These are phyloP conservation scores for Hozukius guyotensis DNA, from an alignment of 2,797 vertebrate genomes.

Conservation along the genomic window DNA sequence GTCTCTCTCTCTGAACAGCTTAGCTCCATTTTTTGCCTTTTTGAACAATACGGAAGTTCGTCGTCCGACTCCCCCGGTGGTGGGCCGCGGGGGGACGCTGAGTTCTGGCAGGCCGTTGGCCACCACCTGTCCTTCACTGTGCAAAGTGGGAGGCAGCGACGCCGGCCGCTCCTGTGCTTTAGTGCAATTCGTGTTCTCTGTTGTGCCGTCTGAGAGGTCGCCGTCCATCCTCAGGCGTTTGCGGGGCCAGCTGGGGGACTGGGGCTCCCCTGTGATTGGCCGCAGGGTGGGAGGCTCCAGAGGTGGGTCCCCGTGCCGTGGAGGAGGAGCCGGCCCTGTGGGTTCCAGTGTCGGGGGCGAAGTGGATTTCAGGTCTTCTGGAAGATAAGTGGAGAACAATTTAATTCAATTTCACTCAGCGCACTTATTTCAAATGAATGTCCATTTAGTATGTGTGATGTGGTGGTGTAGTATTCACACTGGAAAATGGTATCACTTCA, in stretches of 20 bases:
- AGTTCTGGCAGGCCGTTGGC: conserved; percentile 81
- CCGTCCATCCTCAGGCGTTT: conserved; percentile 85
- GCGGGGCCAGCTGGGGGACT: conserved; percentile 77
- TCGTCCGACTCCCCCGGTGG: conserved; percentile 86
- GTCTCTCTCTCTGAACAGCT: conserved; percentile 88
- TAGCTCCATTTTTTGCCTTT: conserved; percentile 93
- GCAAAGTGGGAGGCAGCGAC: conserved; percentile 69
- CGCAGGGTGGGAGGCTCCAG: conserved; percentile 94
- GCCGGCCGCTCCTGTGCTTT: conserved; percentile 69
- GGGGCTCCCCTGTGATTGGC: conserved; percentile 89
- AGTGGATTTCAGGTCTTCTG: conserved; percentile 91
- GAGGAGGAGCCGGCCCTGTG: conserved; percentile 89
- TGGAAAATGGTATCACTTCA: conserved; percentile 69
- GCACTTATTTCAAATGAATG: conserved; percentile 23
- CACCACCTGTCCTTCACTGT: conserved; percentile 74
- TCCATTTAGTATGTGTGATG: conserved; percentile 74
- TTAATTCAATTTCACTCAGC: conserved; percentile 10
- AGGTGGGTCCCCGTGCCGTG: conserved; percentile 87
- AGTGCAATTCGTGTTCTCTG: conserved; percentile 72
- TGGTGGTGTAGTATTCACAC: conserved; percentile 70
- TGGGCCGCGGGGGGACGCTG: conserved; percentile 64
- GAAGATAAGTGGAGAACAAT: conserved; percentile 56
- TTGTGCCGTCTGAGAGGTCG: conserved; percentile 77
- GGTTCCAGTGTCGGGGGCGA: conserved; percentile 95
- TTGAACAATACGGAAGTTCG: conserved; percentile 92